phyloP scores from a whole-genome alignment of 2,797 vertebrate species.

The Philypnodon macrostomus region DNA sequence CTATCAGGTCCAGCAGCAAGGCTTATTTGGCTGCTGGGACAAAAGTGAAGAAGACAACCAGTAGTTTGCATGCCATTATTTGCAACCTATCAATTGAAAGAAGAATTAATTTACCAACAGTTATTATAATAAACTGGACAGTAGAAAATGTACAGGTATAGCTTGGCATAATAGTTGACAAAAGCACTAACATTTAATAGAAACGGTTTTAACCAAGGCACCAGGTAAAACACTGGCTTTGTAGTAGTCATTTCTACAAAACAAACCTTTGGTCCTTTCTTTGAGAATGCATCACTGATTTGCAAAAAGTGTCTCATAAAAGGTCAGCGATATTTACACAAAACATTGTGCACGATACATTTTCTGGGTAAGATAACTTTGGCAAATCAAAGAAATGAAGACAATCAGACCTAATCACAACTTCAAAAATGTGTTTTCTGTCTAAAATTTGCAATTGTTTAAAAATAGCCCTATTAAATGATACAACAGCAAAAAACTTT shows the following conservation, averaged over 20 bases:
- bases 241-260: background rate
- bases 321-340: slow-evolving; percentile 4
- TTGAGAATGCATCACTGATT: background rate
- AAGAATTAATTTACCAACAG: slow-evolving; percentile 9
- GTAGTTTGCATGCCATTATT: slow-evolving; percentile 6
- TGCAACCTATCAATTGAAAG: slow-evolving; percentile 8
- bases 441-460: slow-evolving; percentile 37
- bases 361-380: slow-evolving; percentile 5
- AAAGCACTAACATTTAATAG: background rate
- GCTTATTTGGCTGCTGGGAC: slow-evolving; percentile 29
- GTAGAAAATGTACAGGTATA: slow-evolving; percentile 9
- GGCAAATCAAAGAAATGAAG: slow-evolving; percentile 22
- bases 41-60: slow-evolving; percentile 5
- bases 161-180: slow-evolving; percentile 19
- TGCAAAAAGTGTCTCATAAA: slow-evolving; percentile 11
- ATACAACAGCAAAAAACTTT: slow-evolving; percentile 34
- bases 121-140: slow-evolving; percentile 16
- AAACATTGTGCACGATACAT: slow-evolving; percentile 6
- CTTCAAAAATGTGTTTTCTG: slow-evolving; percentile 1
- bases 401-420: no score
- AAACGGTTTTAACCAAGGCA: slow-evolving; percentile 5
- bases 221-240: slow-evolving; percentile 1
- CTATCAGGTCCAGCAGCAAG: slow-evolving; percentile 25
- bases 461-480: slow-evolving; percentile 65
- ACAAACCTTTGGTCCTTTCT: slow-evolving; percentile 5